Conservation (phyloP, 2,888 invertebrate species). For the Tenthredo distinguenda region DNA sequence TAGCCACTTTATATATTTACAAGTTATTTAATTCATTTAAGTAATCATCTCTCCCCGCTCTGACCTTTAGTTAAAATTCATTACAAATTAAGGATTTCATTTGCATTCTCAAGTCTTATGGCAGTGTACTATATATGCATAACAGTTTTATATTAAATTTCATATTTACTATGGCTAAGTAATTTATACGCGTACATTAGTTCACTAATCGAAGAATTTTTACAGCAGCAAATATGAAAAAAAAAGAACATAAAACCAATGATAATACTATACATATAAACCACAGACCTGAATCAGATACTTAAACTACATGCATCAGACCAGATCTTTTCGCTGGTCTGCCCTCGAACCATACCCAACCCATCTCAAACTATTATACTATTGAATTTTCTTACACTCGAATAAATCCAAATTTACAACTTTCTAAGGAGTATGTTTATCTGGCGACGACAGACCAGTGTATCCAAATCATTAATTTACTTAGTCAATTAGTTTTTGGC, state of each 20-base stretch:
- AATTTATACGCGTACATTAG: not conserved
- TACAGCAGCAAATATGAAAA: slow-evolving; percentile 22
- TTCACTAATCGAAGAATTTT: not conserved
- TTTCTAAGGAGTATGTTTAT: not conserved
- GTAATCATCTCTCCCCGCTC: slow-evolving; percentile 52
- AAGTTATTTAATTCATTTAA: not conserved
- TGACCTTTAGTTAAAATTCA: slow-evolving; percentile 46
- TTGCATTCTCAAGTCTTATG: slow-evolving; percentile 62
- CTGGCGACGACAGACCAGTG: not conserved
- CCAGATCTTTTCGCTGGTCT: slow-evolving; percentile 5
- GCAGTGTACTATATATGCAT: slow-evolving; percentile 66
- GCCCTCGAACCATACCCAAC: not conserved
- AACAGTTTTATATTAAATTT: slow-evolving; percentile 8
- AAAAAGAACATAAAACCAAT: not conserved
- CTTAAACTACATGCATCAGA: not conserved
- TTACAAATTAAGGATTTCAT: slow-evolving; percentile 38
- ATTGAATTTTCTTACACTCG: not conserved
- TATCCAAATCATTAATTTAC: not conserved
- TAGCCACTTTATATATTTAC: slow-evolving; percentile 29
- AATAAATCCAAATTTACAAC: not conserved
- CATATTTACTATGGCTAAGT: slow-evolving; percentile 5
- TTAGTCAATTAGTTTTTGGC: slow-evolving; percentile 27
- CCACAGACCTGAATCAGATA: not conserved
- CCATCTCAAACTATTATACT: not conserved
- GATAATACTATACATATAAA: not conserved